Base-by-base conservation (phyloP, 2,113 vertebrate genomes). In the Channa maculata region DNA sequence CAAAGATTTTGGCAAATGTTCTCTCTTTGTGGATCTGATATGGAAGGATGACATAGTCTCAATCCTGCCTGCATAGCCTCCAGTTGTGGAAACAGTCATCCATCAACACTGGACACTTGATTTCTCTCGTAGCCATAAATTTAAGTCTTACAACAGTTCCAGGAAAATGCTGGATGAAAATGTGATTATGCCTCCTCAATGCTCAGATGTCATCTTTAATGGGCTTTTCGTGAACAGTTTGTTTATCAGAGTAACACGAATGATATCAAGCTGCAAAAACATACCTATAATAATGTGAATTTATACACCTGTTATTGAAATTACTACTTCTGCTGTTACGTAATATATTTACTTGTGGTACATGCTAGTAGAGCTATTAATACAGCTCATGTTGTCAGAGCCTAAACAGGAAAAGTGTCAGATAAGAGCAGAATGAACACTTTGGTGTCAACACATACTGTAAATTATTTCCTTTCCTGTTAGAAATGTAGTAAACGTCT, bases 341-440 rank as follows among this genome's bases (percentile, higher is more conserved):
- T 70, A 59, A 70, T 39, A 8, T 8, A 8, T 8, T 38, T 70
- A 50, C 53, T 39, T 13, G 9, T 4, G 8, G 3, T 38, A 12
- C 24, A 6, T 8, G 6, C 34, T 41, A 24, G 8, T 43, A 1
- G 38, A 41, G 14, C 14, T 38, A 58, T 8, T 65, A 7, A 24
- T 24, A 24, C 24, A 24, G 24, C 24, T 24, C 24, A 24, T 24
- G 24, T 24, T 24, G 24, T 24, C 24, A 24, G 24, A 24, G 24
- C 24, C 54, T 33, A 39, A 46, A 60, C 73, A 68, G 64, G 65
- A 76, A 68, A 24, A 12, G n/a, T 68, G 64, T 44, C 4, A 5
- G 33, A 5, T 38, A n/a, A 75, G 64, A 61, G 38, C 67, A 67
- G 73, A 66, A 24, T 24, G 46, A n/a, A 57, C 38, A 59, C 36